Conservation (phyloP, 2,888 invertebrate species). For the Phalangium opilio region DNA sequence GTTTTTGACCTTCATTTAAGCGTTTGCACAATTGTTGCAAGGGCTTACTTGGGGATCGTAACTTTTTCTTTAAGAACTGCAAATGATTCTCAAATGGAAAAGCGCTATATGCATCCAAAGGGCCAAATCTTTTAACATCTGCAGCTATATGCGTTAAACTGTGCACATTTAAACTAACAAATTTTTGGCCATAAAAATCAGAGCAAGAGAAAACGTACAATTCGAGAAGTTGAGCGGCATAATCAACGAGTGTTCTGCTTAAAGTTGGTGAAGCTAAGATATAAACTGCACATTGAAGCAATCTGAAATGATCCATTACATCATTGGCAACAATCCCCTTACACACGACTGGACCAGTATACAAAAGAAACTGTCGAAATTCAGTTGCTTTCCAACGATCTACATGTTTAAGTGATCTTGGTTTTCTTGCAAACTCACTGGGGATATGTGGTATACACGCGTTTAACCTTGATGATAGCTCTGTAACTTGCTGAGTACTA, state of each 20-base stretch:
- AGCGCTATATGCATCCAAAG: slow-evolving; percentile 1
- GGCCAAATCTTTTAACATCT: slow-evolving; percentile 1
- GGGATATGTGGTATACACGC: not conserved
- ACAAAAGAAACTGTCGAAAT: slow-evolving; percentile 1
- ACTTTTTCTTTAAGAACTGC: not conserved
- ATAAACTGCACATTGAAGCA: too few species aligned
- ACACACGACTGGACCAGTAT: slow-evolving; percentile 1
- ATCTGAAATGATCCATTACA: too few species aligned
- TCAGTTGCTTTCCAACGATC: slow-evolving; percentile 2
- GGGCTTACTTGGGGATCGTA: not conserved
- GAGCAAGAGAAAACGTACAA: not conserved
- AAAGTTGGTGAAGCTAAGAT: too few species aligned
- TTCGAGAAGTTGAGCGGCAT: too few species aligned
- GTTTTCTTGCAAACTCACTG: not conserved
- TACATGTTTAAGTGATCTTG: slow-evolving; percentile 1
- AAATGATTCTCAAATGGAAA: slow-evolving; percentile 4
- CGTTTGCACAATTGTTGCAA: not conserved
- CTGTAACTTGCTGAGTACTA: too few species aligned
- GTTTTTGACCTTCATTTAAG: not conserved
- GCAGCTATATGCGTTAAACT: not conserved
- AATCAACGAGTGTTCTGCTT: too few species aligned
- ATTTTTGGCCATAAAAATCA: not conserved
- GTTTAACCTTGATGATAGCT: too few species aligned
- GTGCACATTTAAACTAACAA: slow-evolving; percentile 1
- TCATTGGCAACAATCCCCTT: not conserved